phyloP scores from a whole-genome alignment of 2,113 vertebrate genomes.

The Hemichromis elongatus region DNA sequence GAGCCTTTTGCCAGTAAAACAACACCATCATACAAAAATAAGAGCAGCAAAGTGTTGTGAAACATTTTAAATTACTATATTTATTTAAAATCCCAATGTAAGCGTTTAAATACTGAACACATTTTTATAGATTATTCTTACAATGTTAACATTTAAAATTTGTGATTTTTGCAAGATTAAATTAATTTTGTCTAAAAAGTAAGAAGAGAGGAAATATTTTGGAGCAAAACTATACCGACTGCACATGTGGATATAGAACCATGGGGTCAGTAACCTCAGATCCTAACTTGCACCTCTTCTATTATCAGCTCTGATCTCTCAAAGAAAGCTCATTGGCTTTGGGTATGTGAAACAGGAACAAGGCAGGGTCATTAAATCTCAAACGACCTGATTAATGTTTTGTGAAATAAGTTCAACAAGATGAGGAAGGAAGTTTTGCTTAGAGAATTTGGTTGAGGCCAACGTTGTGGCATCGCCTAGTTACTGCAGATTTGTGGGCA shows the following conservation, averaged over 20 bases:
- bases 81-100: fast-evolving
- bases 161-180: not conserved
- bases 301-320: not conserved
- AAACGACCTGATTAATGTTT: not conserved
- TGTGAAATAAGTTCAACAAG: not conserved
- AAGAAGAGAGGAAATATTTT: not conserved
- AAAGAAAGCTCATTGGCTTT: not conserved
- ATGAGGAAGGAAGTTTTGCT: not conserved
- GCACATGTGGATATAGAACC: not conserved
- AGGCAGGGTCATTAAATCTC: not conserved
- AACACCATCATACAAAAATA: not conserved
- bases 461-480: not conserved
- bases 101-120: not conserved
- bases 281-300: not conserved
- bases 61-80: not conserved
- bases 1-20: not conserved
- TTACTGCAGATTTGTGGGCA: not conserved
- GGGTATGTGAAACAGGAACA: no score
- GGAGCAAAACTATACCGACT: not conserved
- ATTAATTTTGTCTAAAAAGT: not conserved
- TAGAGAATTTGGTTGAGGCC: not conserved
- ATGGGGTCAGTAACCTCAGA: not conserved
- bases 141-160: not conserved
- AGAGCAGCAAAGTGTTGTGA: not conserved
- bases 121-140: not conserved